These are phyloP conservation scores for Parascotia fuliginaria DNA, from an alignment of 2,888 invertebrate genomes.

Conservation along the genomic window DNA sequence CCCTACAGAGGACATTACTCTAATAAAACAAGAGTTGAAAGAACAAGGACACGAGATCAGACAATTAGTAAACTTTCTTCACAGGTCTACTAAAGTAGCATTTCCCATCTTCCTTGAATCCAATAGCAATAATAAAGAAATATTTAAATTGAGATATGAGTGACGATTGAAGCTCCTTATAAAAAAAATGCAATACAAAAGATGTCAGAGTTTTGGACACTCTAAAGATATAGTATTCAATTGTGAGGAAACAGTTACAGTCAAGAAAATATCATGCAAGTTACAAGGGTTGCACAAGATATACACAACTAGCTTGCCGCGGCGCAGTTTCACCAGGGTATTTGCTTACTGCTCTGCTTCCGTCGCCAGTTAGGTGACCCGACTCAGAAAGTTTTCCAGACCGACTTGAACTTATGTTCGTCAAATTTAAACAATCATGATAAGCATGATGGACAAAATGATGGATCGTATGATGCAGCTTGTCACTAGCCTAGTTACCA, in stretches of 20 bases:
- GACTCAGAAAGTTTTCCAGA: background rate
- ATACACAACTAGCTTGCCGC: background rate
- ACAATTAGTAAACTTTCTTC: background rate
- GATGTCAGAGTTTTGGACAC: no score
- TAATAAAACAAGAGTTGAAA: no score
- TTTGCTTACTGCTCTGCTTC: no score
- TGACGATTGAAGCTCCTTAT: no score
- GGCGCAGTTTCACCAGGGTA: no score
- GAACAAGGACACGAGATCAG: background rate
- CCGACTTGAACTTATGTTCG: background rate
- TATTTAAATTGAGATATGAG: no score
- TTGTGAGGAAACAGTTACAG: background rate
- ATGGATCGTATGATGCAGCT: background rate
- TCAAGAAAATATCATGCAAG: conserved; percentile 7
- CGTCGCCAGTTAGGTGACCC: no score
- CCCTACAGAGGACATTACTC: background rate
- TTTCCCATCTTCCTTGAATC: background rate
- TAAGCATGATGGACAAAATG: background rate
- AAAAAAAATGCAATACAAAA: no score
- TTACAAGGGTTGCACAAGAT: conserved; percentile 9
- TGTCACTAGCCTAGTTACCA: no score
- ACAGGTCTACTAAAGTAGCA: background rate
- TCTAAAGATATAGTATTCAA: conserved; percentile 3
- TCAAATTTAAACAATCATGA: background rate
- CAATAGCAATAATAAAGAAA: background rate